phyloP scores from a whole-genome alignment of 2,888 invertebrate genomes.

The Scaeva pyrastri region DNA sequence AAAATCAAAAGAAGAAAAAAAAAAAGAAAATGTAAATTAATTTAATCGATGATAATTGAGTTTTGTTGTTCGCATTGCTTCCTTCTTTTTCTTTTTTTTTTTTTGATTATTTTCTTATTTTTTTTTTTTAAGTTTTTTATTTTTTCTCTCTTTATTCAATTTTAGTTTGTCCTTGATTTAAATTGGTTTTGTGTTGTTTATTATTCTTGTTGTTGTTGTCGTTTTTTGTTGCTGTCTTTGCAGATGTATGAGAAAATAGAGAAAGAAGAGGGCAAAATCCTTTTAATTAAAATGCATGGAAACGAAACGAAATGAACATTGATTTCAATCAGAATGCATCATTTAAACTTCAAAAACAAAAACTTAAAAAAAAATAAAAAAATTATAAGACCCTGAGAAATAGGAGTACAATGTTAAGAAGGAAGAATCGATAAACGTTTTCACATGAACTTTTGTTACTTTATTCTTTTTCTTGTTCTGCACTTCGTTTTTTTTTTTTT shows the following conservation, averaged over 20 bases:
- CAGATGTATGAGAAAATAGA: constrained; percentile 6
- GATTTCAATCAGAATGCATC: constrained; percentile 64
- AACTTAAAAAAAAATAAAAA: not conserved
- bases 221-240: not conserved
- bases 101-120: constrained; percentile 29
- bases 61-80: constrained; percentile 70
- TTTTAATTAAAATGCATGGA: constrained; percentile 67
- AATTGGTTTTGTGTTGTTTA: constrained; percentile 65
- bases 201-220: constrained; percentile 25
- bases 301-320: constrained; percentile 51
- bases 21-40: constrained; percentile 72
- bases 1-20: constrained; percentile 19
- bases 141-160: constrained; percentile 23
- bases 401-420: not conserved
- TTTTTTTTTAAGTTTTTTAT: constrained; percentile 4
- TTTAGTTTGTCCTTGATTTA: constrained; percentile 67
- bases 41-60: constrained; percentile 76
- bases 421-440: constrained; percentile 9
- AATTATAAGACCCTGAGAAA: not conserved
- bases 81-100: constrained; percentile 27
- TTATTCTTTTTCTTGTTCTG: not conserved
- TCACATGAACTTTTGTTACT: not conserved
- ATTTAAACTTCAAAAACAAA: not conserved
- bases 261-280: constrained; percentile 47
- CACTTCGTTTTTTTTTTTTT: not conserved